Evolutionary conservation across 2,797 vertebrate genomes (phyloP), one percentile per base, ranked within the genome.

Genomic region (Discoglossus pictus): DNA sequence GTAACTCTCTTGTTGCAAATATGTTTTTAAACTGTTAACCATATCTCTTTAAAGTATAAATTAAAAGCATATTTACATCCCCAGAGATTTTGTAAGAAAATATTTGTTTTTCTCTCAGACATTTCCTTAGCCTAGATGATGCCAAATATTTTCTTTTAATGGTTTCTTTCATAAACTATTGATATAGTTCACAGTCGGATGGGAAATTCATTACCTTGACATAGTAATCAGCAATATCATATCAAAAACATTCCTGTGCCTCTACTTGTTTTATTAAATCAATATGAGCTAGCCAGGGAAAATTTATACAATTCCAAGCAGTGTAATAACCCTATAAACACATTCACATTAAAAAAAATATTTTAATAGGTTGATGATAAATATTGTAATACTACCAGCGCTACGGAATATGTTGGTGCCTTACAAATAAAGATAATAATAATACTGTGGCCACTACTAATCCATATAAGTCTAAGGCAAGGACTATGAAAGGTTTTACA

Each of bases 81-180:
- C 23, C 1, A 10, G 46, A 50, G 65, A 51, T 18, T 42, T 16
- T 67, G 44, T 42, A 34, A 67, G 42, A 66, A 59, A 59, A 38
- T 50, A 51, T 51, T 42, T 68, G 27, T 23, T 52, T 68, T 53
- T 40, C 56, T 46, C 51, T 48, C 38, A 53, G 48, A 68, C 65
- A 68, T 61, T 61, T 53, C 9, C 47, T 61, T 52, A 68, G 48
- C 48, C 27, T 36, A 11, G 20, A 61, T 35, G 18, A 44, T 60
- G 65, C 54, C 65, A 68, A 60, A 20, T 58, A 20, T 42, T 12
- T 36, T 53, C 8, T 42, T 53, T 10, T 21, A 39, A 39, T 46
- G 11, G 51, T 59, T 68, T 51, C 24, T 34, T 67, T 58, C 42
- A 50, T 50, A 59, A 48, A 42, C 18, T 24, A 59, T 36, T 68